Base-by-base conservation (phyloP, 2,888 invertebrate genomes). In the Cryptophagus acutangulus region DNA sequence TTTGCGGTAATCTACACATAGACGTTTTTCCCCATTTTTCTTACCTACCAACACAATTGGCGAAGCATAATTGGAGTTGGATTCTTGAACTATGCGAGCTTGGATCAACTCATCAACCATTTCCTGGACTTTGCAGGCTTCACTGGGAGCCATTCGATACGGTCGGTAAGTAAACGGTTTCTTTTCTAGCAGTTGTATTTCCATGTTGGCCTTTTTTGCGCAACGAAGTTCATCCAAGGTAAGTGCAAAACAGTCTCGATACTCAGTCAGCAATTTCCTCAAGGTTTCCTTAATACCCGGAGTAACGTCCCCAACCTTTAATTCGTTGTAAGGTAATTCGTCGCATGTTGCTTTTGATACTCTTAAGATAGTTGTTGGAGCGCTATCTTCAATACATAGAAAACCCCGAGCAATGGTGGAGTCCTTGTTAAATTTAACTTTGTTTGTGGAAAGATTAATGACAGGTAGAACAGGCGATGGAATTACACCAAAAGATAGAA, bases 1-100 rank as follows among this genome's bases (percentile, higher is more conserved):
- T 18, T 33, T 36, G 5, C 63, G 39, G 24, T 52, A 66, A 43
- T 59, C 58, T 1, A 61, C 44, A 24, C 49, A 53, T 36, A 61
- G 34, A 18, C 57, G 18, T 3, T 38, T 2, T 15, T 53, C 52
- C 3, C 58, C 58, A 35, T 40, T 41, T 36, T 51, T 51, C 36
- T 51, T 51, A 17, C 41, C 43, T 2, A 46, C 50, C 18, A 49
- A 26, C 1, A 50, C n/a, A 3, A 50, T 33, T 3, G 50, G 41
- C 10, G 26, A 36, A 29, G 42, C 35, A 35, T 30, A 33, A 24
- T 41, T 37, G 40, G 40, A 31, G 8, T 5, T 3, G 3, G 31
- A 31, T 6, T 13, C 15, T 3, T 16, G 3, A 3, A 31, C n/a
- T n/a, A 31, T 16, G n/a, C 16, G 13, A 31, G 13, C 16, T 31